Evolutionary conservation across 2,797 vertebrate species (phyloP).

Genomic region (Anolis apletophallus): DNA sequence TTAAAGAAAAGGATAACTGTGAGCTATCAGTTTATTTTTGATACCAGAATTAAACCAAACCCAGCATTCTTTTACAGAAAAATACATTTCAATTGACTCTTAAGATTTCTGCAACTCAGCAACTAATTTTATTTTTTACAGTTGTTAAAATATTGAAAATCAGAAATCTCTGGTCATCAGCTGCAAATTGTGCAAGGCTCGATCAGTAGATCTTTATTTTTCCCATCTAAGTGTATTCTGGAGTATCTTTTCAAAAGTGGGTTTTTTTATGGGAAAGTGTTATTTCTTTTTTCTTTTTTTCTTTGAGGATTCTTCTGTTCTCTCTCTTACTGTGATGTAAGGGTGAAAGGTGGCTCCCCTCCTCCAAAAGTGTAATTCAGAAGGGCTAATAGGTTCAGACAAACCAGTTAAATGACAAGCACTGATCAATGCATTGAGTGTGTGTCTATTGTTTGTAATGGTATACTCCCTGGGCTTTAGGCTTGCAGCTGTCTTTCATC

Average conservation of each 20-base stretch:
- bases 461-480: slow-evolving; percentile 19
- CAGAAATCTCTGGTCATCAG: background rate
- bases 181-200: background rate
- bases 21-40: background rate
- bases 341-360: background rate
- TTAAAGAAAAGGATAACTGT: background rate
- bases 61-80: background rate
- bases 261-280: background rate
- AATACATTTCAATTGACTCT: background rate
- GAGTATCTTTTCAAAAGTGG: background rate
- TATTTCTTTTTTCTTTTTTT: background rate
- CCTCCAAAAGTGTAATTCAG: background rate
- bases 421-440: background rate
- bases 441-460: accelerated
- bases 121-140: background rate
- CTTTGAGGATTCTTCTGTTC: slow-evolving; percentile 8
- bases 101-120: background rate
- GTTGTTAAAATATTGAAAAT: background rate
- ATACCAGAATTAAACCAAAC: background rate
- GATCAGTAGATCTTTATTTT: background rate
- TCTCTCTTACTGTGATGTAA: background rate
- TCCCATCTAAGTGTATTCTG: background rate
- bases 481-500: slow-evolving; percentile 55
- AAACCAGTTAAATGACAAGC: background rate
- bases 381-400: background rate